phyloP scores from a whole-genome alignment of 2,797 vertebrate genomes.

The Gastrophryne carolinensis region DNA sequence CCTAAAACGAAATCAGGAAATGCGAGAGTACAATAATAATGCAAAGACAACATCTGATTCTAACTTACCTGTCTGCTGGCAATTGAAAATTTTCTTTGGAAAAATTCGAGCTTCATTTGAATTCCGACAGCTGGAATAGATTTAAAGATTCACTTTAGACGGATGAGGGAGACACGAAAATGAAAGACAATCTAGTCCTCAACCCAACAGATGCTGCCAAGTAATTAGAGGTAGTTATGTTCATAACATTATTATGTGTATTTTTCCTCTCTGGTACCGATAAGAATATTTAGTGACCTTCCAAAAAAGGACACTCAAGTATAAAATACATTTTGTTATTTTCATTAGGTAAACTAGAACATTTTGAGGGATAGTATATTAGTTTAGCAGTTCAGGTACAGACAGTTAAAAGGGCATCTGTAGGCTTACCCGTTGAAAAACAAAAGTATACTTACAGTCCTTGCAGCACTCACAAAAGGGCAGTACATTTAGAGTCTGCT shows the following conservation, averaged over 20 bases:
- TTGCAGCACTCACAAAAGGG: too few species aligned
- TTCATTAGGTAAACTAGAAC: background rate
- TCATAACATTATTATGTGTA: background rate
- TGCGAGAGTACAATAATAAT: background rate
- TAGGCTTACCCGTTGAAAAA: too few species aligned
- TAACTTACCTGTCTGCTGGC: conserved; percentile 92
- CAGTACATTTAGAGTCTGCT: too few species aligned
- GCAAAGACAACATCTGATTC: conserved; percentile 14
- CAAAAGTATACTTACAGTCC: too few species aligned
- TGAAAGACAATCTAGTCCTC: conserved; percentile 3
- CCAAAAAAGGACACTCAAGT: background rate
- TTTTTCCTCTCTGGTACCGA: background rate
- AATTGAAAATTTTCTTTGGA: conserved; percentile 98
- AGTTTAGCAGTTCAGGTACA: background rate
- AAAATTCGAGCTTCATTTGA: conserved; percentile 99
- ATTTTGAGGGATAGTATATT: background rate
- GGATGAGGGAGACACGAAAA: conserved; percentile 19
- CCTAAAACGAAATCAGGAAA: background rate
- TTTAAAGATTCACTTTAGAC: conserved; percentile 39
- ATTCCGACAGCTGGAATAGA: conserved; percentile 91
- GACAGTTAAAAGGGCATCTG: too few species aligned
- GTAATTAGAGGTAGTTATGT: background rate
- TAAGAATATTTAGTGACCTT: background rate
- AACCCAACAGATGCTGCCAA: background rate
- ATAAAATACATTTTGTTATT: background rate